Percentiles rank a stretch among this genome's conserved stretches.
These are phyloP conservation scores for Micrastur ruficollis DNA, from an alignment of 2,797 vertebrate genomes.

Conservation along the genomic window DNA sequence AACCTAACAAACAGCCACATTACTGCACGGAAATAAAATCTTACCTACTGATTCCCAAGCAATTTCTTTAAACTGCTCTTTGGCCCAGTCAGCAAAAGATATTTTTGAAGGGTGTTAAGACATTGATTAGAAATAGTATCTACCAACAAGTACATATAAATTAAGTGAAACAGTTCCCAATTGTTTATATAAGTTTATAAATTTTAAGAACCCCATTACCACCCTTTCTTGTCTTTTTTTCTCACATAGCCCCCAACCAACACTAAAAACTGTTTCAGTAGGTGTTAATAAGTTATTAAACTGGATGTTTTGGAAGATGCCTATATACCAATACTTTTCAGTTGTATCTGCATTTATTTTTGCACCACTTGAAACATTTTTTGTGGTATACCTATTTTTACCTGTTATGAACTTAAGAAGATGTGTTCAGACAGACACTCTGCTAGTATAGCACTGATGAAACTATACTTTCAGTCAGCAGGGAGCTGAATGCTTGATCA, in stretches of 20 bases:
- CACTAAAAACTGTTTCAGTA: not conserved
- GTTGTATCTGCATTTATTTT: not conserved
- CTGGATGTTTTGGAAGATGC: not conserved
- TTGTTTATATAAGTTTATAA: not conserved
- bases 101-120: not conserved
- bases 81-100: not conserved
- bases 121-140: not conserved
- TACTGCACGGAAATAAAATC: not conserved
- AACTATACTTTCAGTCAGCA: not conserved
- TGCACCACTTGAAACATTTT: not conserved
- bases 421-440: not conserved
- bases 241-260: accelerated
- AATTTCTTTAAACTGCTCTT: not conserved
- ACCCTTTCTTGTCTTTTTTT: not conserved
- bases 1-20: not conserved
- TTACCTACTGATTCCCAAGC: not conserved
- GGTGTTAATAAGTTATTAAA: not conserved
- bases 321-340: not conserved
- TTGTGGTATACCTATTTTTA: not conserved
- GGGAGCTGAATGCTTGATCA: not conserved
- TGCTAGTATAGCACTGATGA: not conserved
- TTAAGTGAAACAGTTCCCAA: not conserved
- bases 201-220: not conserved
- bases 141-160: not conserved
- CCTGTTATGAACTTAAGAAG: not conserved